Base-by-base conservation (phyloP, 2,113 vertebrate genomes). In the Hydrolagus affinis region DNA sequence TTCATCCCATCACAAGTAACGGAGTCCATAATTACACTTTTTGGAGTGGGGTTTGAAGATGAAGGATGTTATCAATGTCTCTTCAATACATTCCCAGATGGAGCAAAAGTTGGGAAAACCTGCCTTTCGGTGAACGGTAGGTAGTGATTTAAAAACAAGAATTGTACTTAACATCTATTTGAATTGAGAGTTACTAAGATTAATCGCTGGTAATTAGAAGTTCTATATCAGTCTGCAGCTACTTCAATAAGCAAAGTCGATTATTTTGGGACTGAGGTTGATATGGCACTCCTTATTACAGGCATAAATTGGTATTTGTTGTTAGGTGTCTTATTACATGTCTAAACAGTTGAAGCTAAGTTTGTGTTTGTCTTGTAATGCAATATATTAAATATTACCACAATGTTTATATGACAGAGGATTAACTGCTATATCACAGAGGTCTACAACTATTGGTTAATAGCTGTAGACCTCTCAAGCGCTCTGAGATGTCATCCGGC, bases 41-140 rank as follows among this genome's bases (percentile, higher is more conserved):
- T 6, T 71, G 69, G 69, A 85, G 85, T 85, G n/a, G 23, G n/a
- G 23, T 0, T 28, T 71, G 85, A 85, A 85, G 85, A 85, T 85
- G 69, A 85, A 85, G 85, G 85, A 85, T 85, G 85, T 85, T 85
- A 85, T 85, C 32, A 62, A 7, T 85, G 85, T 85, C 8, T 71
- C n/a, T 85, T 85, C 10, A 25, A 9, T 25, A 60, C 32, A 72
- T 85, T 71, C 23, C 69, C 10, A 60, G 14, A 0, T 71, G 85
- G 85, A 56, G 8, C 70, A 15, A 60, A 25, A 3, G 70, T 21
- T 85, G 85, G 69, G 32, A 85, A 59, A 32, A 85, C 69, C 44
- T 85, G 85, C 57, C 69, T 85, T 21, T 59, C 15, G 57, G 44
- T 85, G 56, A 3, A 25, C 71, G 85, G 85, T 85, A 72, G 56